Conservation (phyloP, 2,888 invertebrate species). For the Frankliniella fusca region DNA sequence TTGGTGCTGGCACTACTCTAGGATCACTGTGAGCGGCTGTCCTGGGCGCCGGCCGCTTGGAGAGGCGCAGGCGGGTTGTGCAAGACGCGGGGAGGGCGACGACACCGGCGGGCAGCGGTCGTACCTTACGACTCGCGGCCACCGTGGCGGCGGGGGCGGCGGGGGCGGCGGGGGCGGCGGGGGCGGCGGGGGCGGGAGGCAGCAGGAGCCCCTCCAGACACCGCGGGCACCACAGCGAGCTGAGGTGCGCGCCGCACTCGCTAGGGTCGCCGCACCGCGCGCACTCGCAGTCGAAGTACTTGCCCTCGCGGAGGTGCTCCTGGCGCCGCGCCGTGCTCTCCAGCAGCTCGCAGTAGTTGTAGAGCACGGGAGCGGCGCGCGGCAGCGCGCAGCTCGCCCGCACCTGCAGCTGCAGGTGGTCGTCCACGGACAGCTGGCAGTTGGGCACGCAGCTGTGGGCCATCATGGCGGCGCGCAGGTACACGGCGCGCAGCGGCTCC, state of each 20-base stretch:
- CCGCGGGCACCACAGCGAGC: slow-evolving; percentile 73
- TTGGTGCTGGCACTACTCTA: too few species aligned
- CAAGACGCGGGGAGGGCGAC: background rate
- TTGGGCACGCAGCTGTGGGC: slow-evolving; percentile 18
- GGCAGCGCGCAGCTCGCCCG: background rate
- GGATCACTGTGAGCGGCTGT: too few species aligned
- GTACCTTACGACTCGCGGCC: background rate
- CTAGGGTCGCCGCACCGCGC: slow-evolving; percentile 71
- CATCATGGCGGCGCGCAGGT: slow-evolving; percentile 15
- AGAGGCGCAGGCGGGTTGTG: background rate
- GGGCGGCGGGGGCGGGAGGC: background rate
- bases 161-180: background rate
- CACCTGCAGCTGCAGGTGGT: slow-evolving; percentile 7
- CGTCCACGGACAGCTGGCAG: slow-evolving; percentile 8
- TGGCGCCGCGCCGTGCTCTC: slow-evolving; percentile 63
- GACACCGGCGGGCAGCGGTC: background rate
- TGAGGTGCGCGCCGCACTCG: slow-evolving; percentile 73
- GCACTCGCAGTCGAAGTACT: slow-evolving; percentile 76
- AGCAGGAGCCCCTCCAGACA: slow-evolving; percentile 56
- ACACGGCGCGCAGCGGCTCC: background rate
- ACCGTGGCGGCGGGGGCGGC: background rate
- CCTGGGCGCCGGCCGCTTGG: background rate
- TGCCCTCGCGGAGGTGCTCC: slow-evolving; percentile 64
- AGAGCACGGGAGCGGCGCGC: background rate
- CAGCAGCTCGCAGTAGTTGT: slow-evolving; percentile 24